phyloP scores from a whole-genome alignment of 2,888 invertebrate species.

The Cataglyphis rosenhaueri region DNA sequence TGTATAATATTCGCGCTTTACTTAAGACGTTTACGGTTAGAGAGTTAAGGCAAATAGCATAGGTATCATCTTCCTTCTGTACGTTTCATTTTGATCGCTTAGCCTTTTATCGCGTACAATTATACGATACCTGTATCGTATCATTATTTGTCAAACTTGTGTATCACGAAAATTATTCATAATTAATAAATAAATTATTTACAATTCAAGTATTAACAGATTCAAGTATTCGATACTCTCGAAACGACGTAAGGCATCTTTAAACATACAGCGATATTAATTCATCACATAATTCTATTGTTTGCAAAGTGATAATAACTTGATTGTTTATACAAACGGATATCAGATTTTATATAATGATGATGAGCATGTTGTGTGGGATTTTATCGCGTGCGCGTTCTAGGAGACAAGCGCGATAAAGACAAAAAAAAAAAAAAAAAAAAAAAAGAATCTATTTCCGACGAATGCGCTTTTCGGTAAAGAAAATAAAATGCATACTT shows the following conservation, averaged over 20 bases:
- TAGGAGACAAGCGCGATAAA: neutral
- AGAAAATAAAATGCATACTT: neutral
- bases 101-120: neutral
- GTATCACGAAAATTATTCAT: neutral
- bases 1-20: slow-evolving; percentile 32
- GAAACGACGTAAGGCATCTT: neutral
- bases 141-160: neutral
- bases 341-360: slow-evolving; percentile 45
- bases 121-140: neutral
- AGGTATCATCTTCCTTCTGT: neutral
- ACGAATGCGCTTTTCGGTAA: neutral
- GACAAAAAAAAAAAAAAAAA: neutral
- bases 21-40: neutral
- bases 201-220: neutral
- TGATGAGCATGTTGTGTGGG: neutral
- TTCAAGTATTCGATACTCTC: neutral
- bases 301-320: slow-evolving; percentile 30
- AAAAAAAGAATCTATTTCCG: neutral
- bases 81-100: neutral
- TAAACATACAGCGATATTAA: neutral
- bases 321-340: neutral
- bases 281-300: slow-evolving; percentile 27
- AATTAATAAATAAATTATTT: neutral
- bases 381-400: slow-evolving; percentile 40
- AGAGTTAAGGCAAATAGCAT: neutral